These are phyloP conservation scores for Cantharis flavilabris DNA, from an alignment of 2,888 invertebrate species.

Conservation along the genomic window DNA sequence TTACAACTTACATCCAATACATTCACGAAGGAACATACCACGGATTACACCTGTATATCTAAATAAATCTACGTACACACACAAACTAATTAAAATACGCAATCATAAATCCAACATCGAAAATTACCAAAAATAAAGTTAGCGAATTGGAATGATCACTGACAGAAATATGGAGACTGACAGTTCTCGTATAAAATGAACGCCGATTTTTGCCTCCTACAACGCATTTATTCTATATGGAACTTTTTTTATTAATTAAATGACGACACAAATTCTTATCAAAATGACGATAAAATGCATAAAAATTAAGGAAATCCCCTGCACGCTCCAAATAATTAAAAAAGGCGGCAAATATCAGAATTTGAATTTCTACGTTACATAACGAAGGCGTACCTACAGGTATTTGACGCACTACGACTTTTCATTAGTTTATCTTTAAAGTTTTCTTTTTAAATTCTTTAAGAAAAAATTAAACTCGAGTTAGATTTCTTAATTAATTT, in stretches of 20 bases:
- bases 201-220: conserved; percentile 13
- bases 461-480: background rate
- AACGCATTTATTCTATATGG: background rate
- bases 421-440: background rate
- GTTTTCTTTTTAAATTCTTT: background rate
- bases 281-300: background rate
- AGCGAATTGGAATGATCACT: conserved; percentile 38
- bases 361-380: background rate
- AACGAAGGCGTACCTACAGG: background rate
- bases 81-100: conserved; percentile 31
- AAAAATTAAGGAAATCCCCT: background rate
- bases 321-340: background rate
- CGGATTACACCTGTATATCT: conserved; percentile 33
- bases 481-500: background rate
- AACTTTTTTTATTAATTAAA: background rate
- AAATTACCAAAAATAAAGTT: conserved; percentile 22
- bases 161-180: conserved; percentile 40
- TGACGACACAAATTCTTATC: background rate
- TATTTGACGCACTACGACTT: background rate
- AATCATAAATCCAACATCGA: conserved; percentile 23
- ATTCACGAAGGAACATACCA: conserved; percentile 49
- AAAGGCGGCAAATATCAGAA: background rate
- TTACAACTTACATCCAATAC: conserved; percentile 49
- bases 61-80: conserved; percentile 14
- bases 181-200: conserved; percentile 10